A percentile compares a stretch with the other conserved stretches of the same genome.
Evolutionary conservation across 2,113 vertebrate genomes (phyloP).

Genomic region (Stegostoma tigrinum): DNA sequence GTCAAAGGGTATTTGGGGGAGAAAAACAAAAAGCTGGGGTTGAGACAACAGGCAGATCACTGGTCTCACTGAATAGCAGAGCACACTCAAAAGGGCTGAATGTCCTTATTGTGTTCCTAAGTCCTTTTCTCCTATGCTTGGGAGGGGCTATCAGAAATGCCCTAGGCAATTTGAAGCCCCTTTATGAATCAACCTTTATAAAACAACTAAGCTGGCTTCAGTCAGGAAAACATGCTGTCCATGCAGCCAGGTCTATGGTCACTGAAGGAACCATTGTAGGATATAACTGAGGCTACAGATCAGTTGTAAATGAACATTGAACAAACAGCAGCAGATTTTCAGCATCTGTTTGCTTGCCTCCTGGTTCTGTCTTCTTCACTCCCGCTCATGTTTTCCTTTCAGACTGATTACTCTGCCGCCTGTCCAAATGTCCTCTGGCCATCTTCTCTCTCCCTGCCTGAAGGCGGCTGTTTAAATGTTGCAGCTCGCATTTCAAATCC

Average conservation of each 20-base stretch:
- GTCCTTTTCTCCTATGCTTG: not conserved
- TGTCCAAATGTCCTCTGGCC: not conserved
- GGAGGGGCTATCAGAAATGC: not conserved
- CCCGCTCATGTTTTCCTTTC: constrained; percentile 27
- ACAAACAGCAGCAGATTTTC: not conserved
- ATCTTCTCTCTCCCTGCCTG: constrained; percentile 27
- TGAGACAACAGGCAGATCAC: too few species aligned
- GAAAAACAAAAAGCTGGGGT: too few species aligned
- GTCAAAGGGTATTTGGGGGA: too few species aligned
- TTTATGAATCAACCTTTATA: not conserved
- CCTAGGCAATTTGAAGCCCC: not conserved
- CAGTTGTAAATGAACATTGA: not conserved
- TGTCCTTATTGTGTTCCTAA: not conserved
- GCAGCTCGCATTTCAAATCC: constrained; percentile 39
- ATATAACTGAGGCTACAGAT: constrained; percentile 27
- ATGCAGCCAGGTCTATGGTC: not conserved
- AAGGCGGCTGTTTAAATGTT: constrained; percentile 39
- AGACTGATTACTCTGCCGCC: too few species aligned
- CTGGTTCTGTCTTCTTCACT: not conserved
- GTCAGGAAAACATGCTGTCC: not conserved
- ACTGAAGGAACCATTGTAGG: not conserved
- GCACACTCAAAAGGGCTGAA: too few species aligned
- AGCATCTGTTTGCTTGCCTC: not conserved
- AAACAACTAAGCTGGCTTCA: not conserved
- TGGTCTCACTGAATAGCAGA: too few species aligned